Base-by-base conservation (phyloP, 1,140 invertebrate species). In the Myzus persicae region DNA sequence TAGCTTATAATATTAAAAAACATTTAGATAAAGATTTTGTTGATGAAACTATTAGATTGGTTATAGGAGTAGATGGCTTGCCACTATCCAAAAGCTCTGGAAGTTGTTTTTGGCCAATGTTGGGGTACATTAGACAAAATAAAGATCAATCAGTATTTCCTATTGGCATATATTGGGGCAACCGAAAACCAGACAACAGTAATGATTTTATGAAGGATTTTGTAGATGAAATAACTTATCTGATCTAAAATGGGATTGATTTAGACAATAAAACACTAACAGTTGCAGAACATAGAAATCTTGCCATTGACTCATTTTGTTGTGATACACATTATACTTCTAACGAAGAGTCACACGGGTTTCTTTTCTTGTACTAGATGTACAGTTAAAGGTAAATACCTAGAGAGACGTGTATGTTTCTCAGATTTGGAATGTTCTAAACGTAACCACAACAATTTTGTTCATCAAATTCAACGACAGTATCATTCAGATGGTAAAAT, bases 81-180 rank as follows among this genome's bases (percentile, higher is more conserved):
- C 94, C 94, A 46, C 91, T 94, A 38, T 94, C 94, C 93, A 95
- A 94, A 94, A 94, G 94, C 90, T 94, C 93, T 11, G 94, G 88
- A 81, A 84, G 89, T 88, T 93, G 94, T 90, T 94, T 94, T 94
- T 94, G 94, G 94, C 94, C 94, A 88, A 94, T 95, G 3, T 46
- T 44, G 14, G 38, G 44, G 1, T 46, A 44, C 7, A 24, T 87
- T 40, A 26, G 40, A 46, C 85, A 22, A 40, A 42, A 44, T 40
- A 26, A 38, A 46, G 14, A 46, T 67, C 24, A 67, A 31, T 11
- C 31, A 22, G 59, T 67, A 67, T 67, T 67, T 67, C 26, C 59
- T 67, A 67, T 67, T 31, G 59, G 59, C 31, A 31, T 67, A 31
- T 67, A n/a, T 67, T 67, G 59, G 59, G 59, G 59, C 26, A 31